Evolutionary conservation across 2,888 invertebrate species (phyloP).

Genomic region (Netelia melanura): DNA sequence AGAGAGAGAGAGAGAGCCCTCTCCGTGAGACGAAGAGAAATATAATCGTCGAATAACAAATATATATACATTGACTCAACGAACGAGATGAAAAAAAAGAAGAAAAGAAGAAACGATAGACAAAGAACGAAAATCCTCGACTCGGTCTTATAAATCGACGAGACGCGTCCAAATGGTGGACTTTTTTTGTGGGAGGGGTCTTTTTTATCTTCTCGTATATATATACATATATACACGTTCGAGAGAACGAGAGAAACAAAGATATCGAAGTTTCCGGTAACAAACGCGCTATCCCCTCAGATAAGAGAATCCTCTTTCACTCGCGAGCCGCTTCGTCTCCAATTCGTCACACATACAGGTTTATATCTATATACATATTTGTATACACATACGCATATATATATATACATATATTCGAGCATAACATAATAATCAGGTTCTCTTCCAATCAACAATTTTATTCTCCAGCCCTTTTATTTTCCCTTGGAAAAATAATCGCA

Average conservation of each 20-base stretch:
- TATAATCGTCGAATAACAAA: conserved; percentile 22
- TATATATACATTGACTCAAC: not conserved
- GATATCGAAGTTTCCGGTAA: conserved; percentile 78
- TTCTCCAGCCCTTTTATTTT: not conserved
- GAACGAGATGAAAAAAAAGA: conserved; percentile 17
- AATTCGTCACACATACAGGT: conserved; percentile 20
- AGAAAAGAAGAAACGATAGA: conserved; percentile 18
- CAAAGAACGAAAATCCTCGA: conserved; percentile 37
- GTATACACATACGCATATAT: not conserved
- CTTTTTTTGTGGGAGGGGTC: conserved; percentile 13
- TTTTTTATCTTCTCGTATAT: conserved; percentile 53
- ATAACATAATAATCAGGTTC: conserved; percentile 27
- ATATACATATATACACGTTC: not conserved
- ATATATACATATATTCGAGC: not conserved
- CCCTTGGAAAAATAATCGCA: not conserved
- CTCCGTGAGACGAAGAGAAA: not conserved
- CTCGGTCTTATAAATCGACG: conserved; percentile 41
- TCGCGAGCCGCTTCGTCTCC: conserved; percentile 49
- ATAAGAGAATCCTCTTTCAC: conserved; percentile 66
- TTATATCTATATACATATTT: not conserved
- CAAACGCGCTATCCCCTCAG: conserved; percentile 72
- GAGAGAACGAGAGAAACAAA: conserved; percentile 73
- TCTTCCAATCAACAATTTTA: conserved; percentile 18
- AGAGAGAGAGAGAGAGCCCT: conserved; percentile 3
- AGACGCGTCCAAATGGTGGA: conserved; percentile 20